Conservation (phyloP, 2,113 vertebrate species). For the Pseudonaja textilis region DNA sequence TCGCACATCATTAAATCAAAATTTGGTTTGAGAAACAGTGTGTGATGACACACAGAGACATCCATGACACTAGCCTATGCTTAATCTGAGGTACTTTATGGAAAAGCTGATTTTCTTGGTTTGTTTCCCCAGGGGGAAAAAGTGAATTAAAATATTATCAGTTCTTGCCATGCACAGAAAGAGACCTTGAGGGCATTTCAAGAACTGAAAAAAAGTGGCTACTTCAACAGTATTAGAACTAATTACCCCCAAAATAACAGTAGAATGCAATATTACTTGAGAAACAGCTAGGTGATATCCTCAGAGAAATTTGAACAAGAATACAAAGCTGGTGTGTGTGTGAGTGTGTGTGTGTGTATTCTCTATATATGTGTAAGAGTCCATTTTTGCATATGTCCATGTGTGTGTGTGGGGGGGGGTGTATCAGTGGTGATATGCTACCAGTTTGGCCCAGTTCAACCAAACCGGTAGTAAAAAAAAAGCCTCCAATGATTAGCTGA, state of each 20-base stretch:
- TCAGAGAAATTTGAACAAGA: background rate
- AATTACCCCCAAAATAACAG: background rate
- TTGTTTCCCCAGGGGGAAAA: background rate
- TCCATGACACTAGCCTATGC: background rate
- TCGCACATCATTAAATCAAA: background rate
- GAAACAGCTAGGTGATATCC: background rate
- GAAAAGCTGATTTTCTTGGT: background rate
- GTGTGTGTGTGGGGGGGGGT: too few species aligned
- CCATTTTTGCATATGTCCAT: background rate
- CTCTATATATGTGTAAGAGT: background rate
- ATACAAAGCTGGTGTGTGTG: too few species aligned
- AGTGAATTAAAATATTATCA: conserved; percentile 1
- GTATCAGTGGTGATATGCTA: too few species aligned
- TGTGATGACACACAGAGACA: background rate
- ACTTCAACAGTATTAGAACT: background rate
- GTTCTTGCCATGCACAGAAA: background rate
- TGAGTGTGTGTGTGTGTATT: too few species aligned
- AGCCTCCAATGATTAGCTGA: too few species aligned
- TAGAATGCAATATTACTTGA: background rate
- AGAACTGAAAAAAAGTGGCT: background rate
- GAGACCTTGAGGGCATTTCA: background rate
- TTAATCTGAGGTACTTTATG: background rate
- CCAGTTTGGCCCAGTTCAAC: too few species aligned
- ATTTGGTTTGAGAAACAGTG: background rate
- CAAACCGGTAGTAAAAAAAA: too few species aligned